phyloP scores from a whole-genome alignment of 2,113 vertebrate genomes.

The Trematomus loennbergii region DNA sequence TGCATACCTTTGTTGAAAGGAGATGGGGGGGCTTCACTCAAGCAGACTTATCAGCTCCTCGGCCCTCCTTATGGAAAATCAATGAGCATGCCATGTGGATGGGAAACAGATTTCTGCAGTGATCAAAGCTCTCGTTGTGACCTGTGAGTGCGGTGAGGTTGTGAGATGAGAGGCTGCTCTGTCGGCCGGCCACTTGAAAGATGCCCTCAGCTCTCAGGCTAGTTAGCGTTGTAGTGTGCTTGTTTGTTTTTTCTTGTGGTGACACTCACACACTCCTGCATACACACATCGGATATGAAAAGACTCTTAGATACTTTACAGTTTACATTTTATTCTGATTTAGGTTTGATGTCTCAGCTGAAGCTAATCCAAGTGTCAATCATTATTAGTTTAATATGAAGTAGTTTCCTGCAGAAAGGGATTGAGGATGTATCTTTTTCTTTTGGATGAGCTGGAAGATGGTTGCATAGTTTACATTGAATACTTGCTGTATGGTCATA shows the following conservation, averaged over 20 bases:
- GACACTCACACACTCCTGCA: background rate
- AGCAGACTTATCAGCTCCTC: conserved; percentile 42
- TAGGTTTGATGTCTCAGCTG: conserved; percentile 24
- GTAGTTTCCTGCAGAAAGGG: background rate
- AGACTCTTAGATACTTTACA: conserved; percentile 32
- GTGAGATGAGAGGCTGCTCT: conserved; percentile 64
- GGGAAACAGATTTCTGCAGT: conserved; percentile 61
- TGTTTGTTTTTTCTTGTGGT: conserved; percentile 73
- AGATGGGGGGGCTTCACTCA: conserved; percentile 25
- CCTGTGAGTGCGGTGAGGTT: conserved; percentile 54
- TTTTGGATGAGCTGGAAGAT: conserved; percentile 31
- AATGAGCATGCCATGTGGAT: conserved; percentile 65
- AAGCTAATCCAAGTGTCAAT: conserved; percentile 22
- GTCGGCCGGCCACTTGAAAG: conserved; percentile 69
- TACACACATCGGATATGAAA: conserved; percentile 39
- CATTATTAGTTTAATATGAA: conserved; percentile 2
- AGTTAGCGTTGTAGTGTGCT: conserved; percentile 59
- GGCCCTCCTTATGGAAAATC: conserved; percentile 59
- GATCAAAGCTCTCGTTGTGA: conserved; percentile 74
- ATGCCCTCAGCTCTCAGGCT: conserved; percentile 54
- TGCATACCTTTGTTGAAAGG: conserved; percentile 39
- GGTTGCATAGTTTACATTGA: background rate
- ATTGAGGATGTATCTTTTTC: conserved; percentile 13
- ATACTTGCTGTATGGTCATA: background rate
- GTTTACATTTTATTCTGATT: conserved; percentile 22